phyloP scores from a whole-genome alignment of 2,888 invertebrate genomes.

The Tetramorium bicarinatum region DNA sequence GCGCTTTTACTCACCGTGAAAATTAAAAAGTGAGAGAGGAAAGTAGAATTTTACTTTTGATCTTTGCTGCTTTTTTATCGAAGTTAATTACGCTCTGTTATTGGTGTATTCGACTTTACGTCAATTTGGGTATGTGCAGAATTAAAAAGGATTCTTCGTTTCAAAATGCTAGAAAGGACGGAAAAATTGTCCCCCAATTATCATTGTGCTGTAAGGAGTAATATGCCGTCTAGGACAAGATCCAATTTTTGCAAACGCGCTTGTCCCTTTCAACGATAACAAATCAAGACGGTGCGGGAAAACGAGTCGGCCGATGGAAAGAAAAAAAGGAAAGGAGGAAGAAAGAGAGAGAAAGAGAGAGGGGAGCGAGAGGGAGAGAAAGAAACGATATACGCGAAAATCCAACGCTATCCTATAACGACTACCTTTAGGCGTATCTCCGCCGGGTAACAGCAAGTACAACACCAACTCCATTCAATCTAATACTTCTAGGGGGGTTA shows the following conservation, averaged over 20 bases:
- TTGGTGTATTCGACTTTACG: background rate
- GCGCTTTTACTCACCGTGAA: conserved; percentile 32
- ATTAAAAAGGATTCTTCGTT: conserved; percentile 11
- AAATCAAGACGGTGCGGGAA: conserved; percentile 46
- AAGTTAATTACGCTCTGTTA: conserved; percentile 35
- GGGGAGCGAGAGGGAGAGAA: conserved; percentile 35
- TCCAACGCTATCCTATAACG: conserved; percentile 77
- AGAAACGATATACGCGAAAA: conserved; percentile 70
- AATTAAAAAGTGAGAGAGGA: conserved; percentile 48
- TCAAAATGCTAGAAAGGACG: background rate
- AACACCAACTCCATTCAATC: conserved; percentile 85
- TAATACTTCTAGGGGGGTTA: conserved; percentile 83
- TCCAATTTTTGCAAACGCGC: conserved; percentile 45
- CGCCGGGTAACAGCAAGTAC: conserved; percentile 82
- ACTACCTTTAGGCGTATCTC: conserved; percentile 82
- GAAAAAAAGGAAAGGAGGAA: conserved; percentile 42
- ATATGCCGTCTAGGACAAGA: conserved; percentile 24
- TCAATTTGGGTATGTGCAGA: background rate
- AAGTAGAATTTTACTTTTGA: conserved; percentile 34
- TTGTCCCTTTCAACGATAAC: conserved; percentile 39
- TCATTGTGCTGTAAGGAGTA: conserved; percentile 3
- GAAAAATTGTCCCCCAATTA: conserved; percentile 5
- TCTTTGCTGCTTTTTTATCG: conserved; percentile 20
- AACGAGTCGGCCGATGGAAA: conserved; percentile 46
- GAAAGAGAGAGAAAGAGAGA: conserved; percentile 22